Percentiles rank a stretch among this genome's conserved stretches.
Evolutionary conservation across 2,797 vertebrate species (phyloP).

Genomic region (Dermochelys coriacea): DNA sequence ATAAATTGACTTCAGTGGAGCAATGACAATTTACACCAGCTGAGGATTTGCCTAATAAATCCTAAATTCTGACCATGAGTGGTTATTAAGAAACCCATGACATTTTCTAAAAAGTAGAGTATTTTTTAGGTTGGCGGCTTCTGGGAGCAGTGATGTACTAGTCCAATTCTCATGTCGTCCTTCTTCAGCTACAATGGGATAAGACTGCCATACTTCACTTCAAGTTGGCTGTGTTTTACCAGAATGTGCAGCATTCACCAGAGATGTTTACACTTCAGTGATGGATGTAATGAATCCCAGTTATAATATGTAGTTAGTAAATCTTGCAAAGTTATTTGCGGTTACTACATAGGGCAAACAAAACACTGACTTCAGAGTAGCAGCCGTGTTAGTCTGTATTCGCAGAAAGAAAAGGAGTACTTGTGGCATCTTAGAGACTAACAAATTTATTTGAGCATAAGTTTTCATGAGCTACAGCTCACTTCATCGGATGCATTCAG

Average conservation of each 20-base stretch:
- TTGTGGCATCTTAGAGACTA: too few species aligned
- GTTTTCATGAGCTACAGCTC: too few species aligned
- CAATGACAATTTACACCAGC: background rate
- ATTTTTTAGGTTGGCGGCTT: background rate
- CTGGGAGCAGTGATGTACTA: background rate
- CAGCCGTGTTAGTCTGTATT: too few species aligned
- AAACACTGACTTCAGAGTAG: too few species aligned
- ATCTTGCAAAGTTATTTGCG: background rate
- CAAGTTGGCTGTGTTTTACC: background rate
- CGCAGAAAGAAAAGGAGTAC: too few species aligned
- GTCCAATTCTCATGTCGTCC: background rate
- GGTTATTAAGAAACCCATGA: background rate
- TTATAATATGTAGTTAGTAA: background rate
- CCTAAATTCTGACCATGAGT: accelerated
- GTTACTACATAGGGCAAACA: too few species aligned
- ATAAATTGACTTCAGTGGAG: too few species aligned
- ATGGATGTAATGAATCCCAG: background rate
- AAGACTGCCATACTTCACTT: background rate
- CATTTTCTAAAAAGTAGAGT: background rate
- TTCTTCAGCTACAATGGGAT: background rate
- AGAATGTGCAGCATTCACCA: background rate
- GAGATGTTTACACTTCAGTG: accelerated
- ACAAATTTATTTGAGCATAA: too few species aligned
- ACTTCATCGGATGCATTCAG: too few species aligned
- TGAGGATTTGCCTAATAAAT: background rate